phyloP scores from a whole-genome alignment of 1,140 invertebrate genomes.

The Drosophila kurseongensis region DNA sequence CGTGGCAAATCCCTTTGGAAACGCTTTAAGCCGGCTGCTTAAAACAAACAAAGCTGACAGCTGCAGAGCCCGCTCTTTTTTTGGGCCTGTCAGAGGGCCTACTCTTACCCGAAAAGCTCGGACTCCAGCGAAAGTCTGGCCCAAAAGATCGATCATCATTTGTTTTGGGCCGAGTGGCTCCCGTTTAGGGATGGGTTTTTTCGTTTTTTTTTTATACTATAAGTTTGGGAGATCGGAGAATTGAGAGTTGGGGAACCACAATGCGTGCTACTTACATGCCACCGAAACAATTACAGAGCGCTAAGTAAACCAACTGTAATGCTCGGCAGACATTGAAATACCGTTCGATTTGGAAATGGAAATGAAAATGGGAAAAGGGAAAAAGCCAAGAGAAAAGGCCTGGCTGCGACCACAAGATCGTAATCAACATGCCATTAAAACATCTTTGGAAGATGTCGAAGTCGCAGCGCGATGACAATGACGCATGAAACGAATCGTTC shows the following conservation, averaged over 20 bases:
- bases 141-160: conserved; percentile 79
- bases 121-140: conserved; percentile 64
- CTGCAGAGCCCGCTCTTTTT: conserved; percentile 49
- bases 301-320: conserved; percentile 83
- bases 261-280: conserved; percentile 82
- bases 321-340: conserved; percentile 68
- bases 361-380: conserved; percentile 24
- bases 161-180: conserved; percentile 72
- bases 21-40: conserved; percentile 73
- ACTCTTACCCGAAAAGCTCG: conserved; percentile 6
- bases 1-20: conserved; percentile 80
- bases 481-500: conserved; percentile 72
- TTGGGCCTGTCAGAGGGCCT: conserved; percentile 33
- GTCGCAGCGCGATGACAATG: conserved; percentile 69
- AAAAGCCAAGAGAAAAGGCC: conserved; percentile 64
- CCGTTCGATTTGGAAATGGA: conserved; percentile 55
- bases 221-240: neutral
- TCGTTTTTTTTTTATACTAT: neutral
- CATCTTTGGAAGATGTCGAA: conserved; percentile 77
- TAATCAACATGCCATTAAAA: conserved; percentile 83
- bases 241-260: conserved; percentile 28
- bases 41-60: conserved; percentile 82
- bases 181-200: conserved; percentile 59
- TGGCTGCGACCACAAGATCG: conserved; percentile 74
- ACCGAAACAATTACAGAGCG: conserved; percentile 82